Conservation (phyloP, 2,888 invertebrate species). For the Lobophora halterata region DNA sequence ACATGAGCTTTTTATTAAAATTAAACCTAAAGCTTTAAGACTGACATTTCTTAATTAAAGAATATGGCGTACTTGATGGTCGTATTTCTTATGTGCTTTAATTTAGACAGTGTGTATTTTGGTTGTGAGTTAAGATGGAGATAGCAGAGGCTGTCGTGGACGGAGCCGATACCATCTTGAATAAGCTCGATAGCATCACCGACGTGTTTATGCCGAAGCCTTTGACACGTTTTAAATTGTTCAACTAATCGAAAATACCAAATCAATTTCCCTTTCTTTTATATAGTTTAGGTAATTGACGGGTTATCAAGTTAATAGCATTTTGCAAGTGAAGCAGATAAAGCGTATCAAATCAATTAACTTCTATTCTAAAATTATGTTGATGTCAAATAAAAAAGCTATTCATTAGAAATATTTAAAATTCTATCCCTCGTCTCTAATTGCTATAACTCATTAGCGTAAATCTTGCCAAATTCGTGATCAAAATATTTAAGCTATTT, state of each 20-base stretch:
- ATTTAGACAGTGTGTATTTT: conserved; percentile 57
- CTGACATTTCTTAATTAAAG: conserved; percentile 50
- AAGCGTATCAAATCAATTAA: too few relatives aligned
- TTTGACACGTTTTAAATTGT: conserved; percentile 57
- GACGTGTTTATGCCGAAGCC: conserved; percentile 42
- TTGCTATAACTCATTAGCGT: conserved; percentile 14
- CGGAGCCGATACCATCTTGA: conserved; percentile 52
- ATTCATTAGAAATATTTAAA: conserved; percentile 12
- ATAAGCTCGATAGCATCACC: conserved; percentile 49
- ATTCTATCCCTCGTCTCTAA: conserved; percentile 14
- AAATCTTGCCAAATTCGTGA: conserved; percentile 2
- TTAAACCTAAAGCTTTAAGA: conserved; percentile 36
- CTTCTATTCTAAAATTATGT: too few relatives aligned
- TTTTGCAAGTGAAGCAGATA: too few relatives aligned
- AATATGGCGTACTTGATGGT: conserved; percentile 36
- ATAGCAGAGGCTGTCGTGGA: conserved; percentile 43
- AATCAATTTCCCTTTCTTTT: neutral
- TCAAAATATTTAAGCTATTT: conserved; percentile 2
- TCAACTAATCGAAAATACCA: conserved; percentile 53
- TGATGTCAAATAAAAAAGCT: conserved; percentile 27
- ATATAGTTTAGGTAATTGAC: too few relatives aligned
- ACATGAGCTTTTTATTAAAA: conserved; percentile 37
- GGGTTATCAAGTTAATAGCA: too few relatives aligned
- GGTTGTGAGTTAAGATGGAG: conserved; percentile 50
- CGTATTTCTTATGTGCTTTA: conserved; percentile 50